A percentile compares a stretch with the other conserved stretches of the same genome.
Conservation (phyloP, 2,113 vertebrate genomes). For the Epinephelus cyanopodus region DNA sequence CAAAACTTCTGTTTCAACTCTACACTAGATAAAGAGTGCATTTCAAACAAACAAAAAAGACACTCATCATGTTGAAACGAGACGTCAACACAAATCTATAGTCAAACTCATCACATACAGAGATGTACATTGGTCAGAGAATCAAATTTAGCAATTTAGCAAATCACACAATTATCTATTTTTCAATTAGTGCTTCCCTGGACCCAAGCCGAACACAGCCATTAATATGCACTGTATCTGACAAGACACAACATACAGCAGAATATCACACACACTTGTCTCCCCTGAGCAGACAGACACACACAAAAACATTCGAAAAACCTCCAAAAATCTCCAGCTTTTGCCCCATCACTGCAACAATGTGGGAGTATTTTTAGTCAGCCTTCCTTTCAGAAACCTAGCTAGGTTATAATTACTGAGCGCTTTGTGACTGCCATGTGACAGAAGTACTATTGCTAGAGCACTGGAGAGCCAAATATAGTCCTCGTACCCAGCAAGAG, state of each 20-base stretch:
- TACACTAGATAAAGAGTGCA: neutral
- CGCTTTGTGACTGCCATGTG: conserved; percentile 80
- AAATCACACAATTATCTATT: conserved; percentile 35
- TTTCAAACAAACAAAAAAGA: neutral
- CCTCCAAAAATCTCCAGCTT: conserved; percentile 41
- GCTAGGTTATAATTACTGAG: conserved; percentile 81
- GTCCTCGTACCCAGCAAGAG: conserved; percentile 32
- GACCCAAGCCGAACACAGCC: neutral
- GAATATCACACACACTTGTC: conserved; percentile 10
- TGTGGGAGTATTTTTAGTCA: conserved; percentile 78
- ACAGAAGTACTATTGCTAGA: conserved; percentile 77
- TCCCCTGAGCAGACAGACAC: conserved; percentile 37
- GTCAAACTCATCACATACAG: neutral
- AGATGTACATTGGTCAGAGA: neutral
- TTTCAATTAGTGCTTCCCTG: conserved; percentile 17
- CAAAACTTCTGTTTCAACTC: neutral
- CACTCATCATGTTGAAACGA: neutral
- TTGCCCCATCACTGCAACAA: conserved; percentile 66
- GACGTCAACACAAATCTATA: neutral
- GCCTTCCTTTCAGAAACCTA: conserved; percentile 71
- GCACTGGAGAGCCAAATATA: conserved; percentile 75
- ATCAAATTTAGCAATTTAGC: conserved; percentile 25
- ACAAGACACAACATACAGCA: neutral
- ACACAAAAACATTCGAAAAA: conserved; percentile 39
- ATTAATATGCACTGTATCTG: neutral